phyloP scores from a whole-genome alignment of 2,888 invertebrate species.

The Neoaliturus tenellus region DNA sequence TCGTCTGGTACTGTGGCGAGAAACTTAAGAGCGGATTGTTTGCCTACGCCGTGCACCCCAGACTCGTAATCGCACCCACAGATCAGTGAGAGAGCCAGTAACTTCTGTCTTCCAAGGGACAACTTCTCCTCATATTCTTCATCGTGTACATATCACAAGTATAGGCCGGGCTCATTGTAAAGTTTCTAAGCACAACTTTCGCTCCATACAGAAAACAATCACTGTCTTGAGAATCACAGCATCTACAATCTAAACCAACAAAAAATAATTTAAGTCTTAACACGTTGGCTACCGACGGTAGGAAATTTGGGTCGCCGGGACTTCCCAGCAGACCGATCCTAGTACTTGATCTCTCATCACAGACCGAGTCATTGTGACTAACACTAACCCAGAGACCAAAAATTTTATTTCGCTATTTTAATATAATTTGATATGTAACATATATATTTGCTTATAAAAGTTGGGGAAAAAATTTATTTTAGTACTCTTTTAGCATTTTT shows the following conservation, averaged over 20 bases:
- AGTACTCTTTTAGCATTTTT: too few species aligned
- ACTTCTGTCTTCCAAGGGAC: constrained; percentile 87
- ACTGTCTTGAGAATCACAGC: constrained; percentile 95
- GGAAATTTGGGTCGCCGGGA: too few species aligned
- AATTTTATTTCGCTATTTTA: too few species aligned
- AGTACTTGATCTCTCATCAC: too few species aligned
- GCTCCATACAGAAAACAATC: constrained; percentile 97
- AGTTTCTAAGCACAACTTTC: constrained; percentile 88
- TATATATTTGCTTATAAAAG: too few species aligned
- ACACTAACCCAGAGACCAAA: too few species aligned
- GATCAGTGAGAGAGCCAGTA: constrained; percentile 89
- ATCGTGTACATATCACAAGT: constrained; percentile 88
- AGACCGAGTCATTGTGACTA: too few species aligned
- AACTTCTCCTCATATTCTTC: constrained; percentile 78
- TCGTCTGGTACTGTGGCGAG: constrained; percentile 79
- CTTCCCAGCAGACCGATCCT: too few species aligned
- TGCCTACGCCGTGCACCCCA: constrained; percentile 86
- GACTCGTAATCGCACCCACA: constrained; percentile 92
- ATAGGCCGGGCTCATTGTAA: constrained; percentile 84
- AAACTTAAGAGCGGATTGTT: constrained; percentile 84
- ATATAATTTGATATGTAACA: too few species aligned
- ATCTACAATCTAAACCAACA: constrained; percentile 87
- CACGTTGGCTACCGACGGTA: too few species aligned
- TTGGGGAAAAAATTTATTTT: too few species aligned
- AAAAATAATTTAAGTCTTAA: too few species aligned